Evolutionary conservation across 2,113 vertebrate species (phyloP), one percentile per base, ranked within the genome.

Genomic region (Rhinolophus sinicus): DNA sequence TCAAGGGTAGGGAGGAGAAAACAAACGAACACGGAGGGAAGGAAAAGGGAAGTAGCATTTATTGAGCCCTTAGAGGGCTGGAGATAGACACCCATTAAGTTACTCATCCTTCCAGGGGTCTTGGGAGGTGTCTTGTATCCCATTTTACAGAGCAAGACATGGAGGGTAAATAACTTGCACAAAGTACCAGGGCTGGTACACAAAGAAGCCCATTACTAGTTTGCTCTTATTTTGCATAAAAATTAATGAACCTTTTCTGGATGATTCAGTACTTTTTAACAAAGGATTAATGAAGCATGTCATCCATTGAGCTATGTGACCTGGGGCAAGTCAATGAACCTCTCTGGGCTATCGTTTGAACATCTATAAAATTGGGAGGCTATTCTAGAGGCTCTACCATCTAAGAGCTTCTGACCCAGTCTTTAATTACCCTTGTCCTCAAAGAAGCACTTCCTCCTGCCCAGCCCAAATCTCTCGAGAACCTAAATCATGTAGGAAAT

Each of bases 211-310:
- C 54, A 24, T 58, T 75, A 18, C 22, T 94, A 21, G 73, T 95
- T 90, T 58, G 22, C 58, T 80, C 44, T 93, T 67, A 56, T 67
- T 96, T 94, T 44, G 24, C 44, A 0, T 83, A 56, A 80, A 95
- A 90, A 38, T 89, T 73, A 82, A 83, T 92, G 58, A 64, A 94
- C 83, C n/a, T 2, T 67, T 92, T 77, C 81, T 40, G 50, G 91
- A 52, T 26, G 16, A 75, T 80, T 88, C 64, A 81, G 38, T 70
- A 64, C 38, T 44, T 92, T 88, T 7, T 22, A 38, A 50, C 73
- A 38, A 60, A 64, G 4, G 19, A 35, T 88, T 44, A 44, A 77
- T 16, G 26, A 82, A 67, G 16, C 38, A 54, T 76, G 40, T 83
- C 21, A 6, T 77, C 40, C 18, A 52, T 22, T 56, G 69, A 35